Percentiles rank a stretch among this genome's conserved stretches.
Conservation (phyloP, 2,888 invertebrate genomes). For the Lochmaea capreae region DNA sequence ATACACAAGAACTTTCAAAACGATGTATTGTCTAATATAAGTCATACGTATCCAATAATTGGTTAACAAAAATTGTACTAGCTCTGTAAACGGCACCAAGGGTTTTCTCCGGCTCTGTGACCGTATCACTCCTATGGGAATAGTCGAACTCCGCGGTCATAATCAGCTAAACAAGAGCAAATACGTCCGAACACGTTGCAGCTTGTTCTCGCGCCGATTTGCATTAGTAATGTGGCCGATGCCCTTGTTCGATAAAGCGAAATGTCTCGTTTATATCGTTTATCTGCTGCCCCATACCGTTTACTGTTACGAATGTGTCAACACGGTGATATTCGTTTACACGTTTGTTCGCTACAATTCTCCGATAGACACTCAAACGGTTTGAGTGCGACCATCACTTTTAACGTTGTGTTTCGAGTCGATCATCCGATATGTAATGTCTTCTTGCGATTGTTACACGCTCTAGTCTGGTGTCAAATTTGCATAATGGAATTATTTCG, state of each 20-base stretch:
- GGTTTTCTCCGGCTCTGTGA: constrained; percentile 1
- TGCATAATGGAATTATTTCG: background rate
- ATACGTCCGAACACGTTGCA: constrained; percentile 53
- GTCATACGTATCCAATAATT: background rate
- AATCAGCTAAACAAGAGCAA: constrained; percentile 58
- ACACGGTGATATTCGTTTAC: constrained; percentile 44
- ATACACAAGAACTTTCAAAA: no score
- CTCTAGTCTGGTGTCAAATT: constrained; percentile 5
- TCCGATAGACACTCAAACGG: constrained; percentile 23
- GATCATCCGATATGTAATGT: constrained; percentile 15
- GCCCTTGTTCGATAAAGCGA: constrained; percentile 60
- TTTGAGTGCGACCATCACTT: constrained; percentile 20
- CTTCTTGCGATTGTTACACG: constrained; percentile 25
- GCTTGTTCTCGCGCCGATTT: constrained; percentile 59
- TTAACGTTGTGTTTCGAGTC: constrained; percentile 24
- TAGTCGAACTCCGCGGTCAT: constrained; percentile 39
- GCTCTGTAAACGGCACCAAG: background rate
- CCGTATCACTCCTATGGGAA: constrained; percentile 34
- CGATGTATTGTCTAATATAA: no score
- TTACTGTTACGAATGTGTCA: constrained; percentile 50
- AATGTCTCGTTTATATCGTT: constrained; percentile 56
- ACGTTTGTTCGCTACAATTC: constrained; percentile 28
- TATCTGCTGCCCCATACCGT: constrained; percentile 51
- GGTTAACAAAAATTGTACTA: background rate
- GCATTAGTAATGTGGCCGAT: constrained; percentile 61